Evolutionary conservation across 2,113 vertebrate species (phyloP).

Genomic region (Donacobius atricapilla): DNA sequence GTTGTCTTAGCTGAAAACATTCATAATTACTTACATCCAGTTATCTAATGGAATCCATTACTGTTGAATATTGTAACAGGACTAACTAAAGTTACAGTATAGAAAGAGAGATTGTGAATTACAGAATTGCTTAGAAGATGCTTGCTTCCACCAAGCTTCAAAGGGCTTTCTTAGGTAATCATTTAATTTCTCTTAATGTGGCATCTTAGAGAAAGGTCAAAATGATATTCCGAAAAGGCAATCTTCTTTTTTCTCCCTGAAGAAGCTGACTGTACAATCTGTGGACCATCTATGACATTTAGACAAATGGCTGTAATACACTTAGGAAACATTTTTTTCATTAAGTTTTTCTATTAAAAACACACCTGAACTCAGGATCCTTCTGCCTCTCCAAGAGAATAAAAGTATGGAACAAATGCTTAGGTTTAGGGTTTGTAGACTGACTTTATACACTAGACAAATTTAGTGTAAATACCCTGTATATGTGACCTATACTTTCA

Average conservation of each 20-base stretch:
- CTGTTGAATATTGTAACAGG: background rate
- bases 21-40: constrained; percentile 21
- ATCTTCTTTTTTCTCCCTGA: constrained; percentile 14
- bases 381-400: background rate
- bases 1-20: constrained; percentile 20
- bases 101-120: background rate
- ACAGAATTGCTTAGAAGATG: background rate
- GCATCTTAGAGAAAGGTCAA: background rate
- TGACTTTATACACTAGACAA: background rate
- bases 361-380: background rate
- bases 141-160: background rate
- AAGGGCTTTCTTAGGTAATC: background rate
- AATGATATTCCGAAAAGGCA: constrained; percentile 2
- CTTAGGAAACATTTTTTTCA: background rate
- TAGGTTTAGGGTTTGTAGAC: background rate
- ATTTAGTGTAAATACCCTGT: background rate
- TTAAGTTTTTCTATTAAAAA: background rate
- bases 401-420: background rate
- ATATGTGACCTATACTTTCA: background rate
- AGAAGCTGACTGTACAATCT: constrained; percentile 27
- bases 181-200: constrained; percentile 20
- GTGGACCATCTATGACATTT: constrained; percentile 25
- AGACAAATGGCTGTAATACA: constrained; percentile 40
- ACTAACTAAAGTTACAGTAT: background rate
- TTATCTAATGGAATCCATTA: constrained; percentile 1